Evolutionary conservation across 2,888 invertebrate species (phyloP), one percentile per base, ranked within the genome.

Genomic region (Zele albiditarsus): DNA sequence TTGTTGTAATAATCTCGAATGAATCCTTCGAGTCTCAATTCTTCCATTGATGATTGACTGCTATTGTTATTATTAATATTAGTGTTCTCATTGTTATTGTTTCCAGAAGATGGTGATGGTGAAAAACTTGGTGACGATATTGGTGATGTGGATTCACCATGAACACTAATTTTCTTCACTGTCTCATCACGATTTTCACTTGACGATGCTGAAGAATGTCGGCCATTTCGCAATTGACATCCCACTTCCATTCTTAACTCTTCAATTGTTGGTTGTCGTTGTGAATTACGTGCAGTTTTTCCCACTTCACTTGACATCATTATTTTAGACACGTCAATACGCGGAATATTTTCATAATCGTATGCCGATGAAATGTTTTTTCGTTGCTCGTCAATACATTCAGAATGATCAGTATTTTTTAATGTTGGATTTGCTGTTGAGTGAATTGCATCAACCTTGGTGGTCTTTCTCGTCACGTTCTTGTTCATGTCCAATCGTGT

Each of bases 291-390:
- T 38, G 63, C 12, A n/a, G 57, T 27, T 38, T 12, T 58, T 8
- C 53, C 31, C 16, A n/a, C 58, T 1, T 63, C 49, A 8, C 28
- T 38, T 25, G 57, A 58, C 27, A 20, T 23, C 72, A 86, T 86
- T 25, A 89, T 58, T 60, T 85, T 88, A 3, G 86, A 84, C 0
- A 89, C 78, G 62, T 89, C 89, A 78, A 89, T 88, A 38, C 89
- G 80, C 1, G 89, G 89, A 53, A 89, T 89, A 70, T 89, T 89
- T 63, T 89, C 89, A 74, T 89, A 89, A n/a, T 89, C 89, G 77
- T 84, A 89, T 71, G 82, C 84, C 2, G 75, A 71, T 0, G 68
- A 1, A 20, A 33, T 53, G 25, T 49, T 72, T 10, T 27, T 63
- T 10, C 53, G 53, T 33, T 58, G 33, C 31, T 67, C 66, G 16